phyloP scores from a whole-genome alignment of 2,797 vertebrate species.

The Melanotaenia nigrans region DNA sequence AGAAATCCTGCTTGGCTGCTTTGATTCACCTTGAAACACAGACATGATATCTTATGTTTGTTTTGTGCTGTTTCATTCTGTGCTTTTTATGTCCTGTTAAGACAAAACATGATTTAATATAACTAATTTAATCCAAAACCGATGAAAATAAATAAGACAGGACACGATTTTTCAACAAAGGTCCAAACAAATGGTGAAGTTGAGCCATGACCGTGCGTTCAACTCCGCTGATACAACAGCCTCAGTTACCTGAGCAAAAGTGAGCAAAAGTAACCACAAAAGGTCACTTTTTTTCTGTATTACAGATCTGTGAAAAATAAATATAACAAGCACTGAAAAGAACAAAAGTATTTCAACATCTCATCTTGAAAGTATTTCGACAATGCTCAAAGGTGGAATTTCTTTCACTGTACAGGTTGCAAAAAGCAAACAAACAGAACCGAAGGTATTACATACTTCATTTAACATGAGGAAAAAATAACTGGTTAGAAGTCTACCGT shows the following conservation, averaged over 20 bases:
- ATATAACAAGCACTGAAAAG: too few relatives aligned
- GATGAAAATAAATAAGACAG: neutral
- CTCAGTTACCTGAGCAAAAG: too few relatives aligned
- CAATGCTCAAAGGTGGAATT: neutral
- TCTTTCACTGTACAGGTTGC: neutral
- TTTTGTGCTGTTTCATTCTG: too few relatives aligned
- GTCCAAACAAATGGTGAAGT: neutral
- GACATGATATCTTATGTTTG: neutral
- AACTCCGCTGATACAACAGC: neutral
- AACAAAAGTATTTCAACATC: neutral
- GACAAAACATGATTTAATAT: neutral
- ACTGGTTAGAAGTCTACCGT: too few relatives aligned
- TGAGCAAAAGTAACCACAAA: too few relatives aligned
- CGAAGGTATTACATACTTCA: too few relatives aligned
- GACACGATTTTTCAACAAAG: neutral
- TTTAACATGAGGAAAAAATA: too few relatives aligned
- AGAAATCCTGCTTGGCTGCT: conserved; percentile 45
- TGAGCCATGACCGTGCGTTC: neutral
- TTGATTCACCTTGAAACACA: neutral
- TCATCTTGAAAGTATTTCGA: neutral
- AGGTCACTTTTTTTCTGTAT: too few relatives aligned
- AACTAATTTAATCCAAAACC: neutral
- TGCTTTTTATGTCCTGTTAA: neutral
- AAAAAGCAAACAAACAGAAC: neutral
- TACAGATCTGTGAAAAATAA: too few relatives aligned